Evolutionary conservation across 2,888 invertebrate genomes (phyloP).

Genomic region (Heterodera filipjevi): DNA sequence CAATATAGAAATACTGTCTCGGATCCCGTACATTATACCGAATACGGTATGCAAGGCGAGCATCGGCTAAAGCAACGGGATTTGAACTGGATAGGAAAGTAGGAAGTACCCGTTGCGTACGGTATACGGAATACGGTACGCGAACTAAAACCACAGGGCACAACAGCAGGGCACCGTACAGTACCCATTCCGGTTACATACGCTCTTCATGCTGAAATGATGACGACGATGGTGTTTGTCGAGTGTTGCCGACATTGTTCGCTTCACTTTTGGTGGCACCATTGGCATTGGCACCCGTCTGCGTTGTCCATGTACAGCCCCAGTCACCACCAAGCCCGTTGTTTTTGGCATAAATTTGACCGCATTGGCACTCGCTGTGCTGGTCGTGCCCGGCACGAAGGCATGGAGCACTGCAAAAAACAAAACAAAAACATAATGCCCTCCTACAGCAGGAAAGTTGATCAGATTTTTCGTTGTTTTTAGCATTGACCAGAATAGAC

Average conservation of each 20-base stretch:
- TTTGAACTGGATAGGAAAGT: too few relatives aligned
- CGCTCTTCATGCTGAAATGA: background rate
- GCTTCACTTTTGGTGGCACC: too few relatives aligned
- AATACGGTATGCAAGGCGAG: too few relatives aligned
- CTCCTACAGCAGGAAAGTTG: too few relatives aligned
- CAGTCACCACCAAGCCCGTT: background rate
- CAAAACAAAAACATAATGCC: background rate
- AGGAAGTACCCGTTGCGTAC: too few relatives aligned
- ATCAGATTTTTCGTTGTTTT: background rate
- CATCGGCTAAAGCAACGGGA: too few relatives aligned
- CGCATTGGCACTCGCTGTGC: constrained; percentile 18
- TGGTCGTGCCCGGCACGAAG: background rate
- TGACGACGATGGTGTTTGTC: background rate
- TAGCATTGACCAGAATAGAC: too few relatives aligned
- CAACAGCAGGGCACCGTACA: too few relatives aligned
- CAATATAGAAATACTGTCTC: too few relatives aligned
- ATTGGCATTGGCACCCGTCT: background rate
- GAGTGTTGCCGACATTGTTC: background rate
- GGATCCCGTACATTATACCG: too few relatives aligned
- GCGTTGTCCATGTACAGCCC: background rate
- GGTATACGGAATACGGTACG: too few relatives aligned
- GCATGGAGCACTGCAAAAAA: constrained; percentile 6
- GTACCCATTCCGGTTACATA: background rate
- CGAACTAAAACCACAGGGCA: too few relatives aligned
- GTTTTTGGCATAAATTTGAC: background rate